These are phyloP conservation scores for Sarcophaga bullata DNA, from an alignment of 1,140 invertebrate species.

Conservation along the genomic window DNA sequence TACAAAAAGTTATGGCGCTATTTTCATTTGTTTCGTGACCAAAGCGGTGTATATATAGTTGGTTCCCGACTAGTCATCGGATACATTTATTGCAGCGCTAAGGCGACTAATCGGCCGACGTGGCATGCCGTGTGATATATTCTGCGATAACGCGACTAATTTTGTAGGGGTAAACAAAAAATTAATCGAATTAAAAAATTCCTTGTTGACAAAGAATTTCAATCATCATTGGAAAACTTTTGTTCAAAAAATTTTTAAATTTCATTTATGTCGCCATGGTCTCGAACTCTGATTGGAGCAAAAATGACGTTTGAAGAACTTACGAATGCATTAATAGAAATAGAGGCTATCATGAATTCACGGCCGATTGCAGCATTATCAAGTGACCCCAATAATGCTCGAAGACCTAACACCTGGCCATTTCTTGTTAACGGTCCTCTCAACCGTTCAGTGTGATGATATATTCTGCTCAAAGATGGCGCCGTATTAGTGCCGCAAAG, in stretches of 20 bases:
- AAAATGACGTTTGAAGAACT: slow-evolving; percentile 28
- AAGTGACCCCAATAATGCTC: slow-evolving; percentile 27
- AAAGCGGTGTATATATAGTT: slow-evolving; percentile 59
- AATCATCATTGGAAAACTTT: neutral
- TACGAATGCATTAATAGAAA: neutral
- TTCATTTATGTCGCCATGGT: neutral
- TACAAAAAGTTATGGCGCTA: slow-evolving; percentile 43
- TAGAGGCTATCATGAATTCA: slow-evolving; percentile 33
- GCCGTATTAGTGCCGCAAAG: too few species aligned
- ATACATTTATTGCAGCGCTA: slow-evolving; percentile 58
- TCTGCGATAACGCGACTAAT: slow-evolving; percentile 57
- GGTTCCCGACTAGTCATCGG: slow-evolving; percentile 53
- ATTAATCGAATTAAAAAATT: slow-evolving; percentile 49
- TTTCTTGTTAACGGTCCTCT: neutral
- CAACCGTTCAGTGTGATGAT: neutral
- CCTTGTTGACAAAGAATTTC: slow-evolving; percentile 34
- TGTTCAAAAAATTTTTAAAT: neutral
- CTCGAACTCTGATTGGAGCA: neutral
- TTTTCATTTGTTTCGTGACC: slow-evolving; percentile 54
- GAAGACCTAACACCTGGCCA: slow-evolving; percentile 20
- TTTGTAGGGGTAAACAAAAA: slow-evolving; percentile 49
- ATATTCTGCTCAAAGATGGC: neutral
- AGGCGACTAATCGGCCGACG: slow-evolving; percentile 42
- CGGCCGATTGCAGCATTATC: slow-evolving; percentile 6
- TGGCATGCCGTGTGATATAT: slow-evolving; percentile 44